A percentile compares a stretch with the other conserved stretches of the same genome.
phyloP scores from a whole-genome alignment of 2,888 invertebrate species.

The Drosophila formosana region DNA sequence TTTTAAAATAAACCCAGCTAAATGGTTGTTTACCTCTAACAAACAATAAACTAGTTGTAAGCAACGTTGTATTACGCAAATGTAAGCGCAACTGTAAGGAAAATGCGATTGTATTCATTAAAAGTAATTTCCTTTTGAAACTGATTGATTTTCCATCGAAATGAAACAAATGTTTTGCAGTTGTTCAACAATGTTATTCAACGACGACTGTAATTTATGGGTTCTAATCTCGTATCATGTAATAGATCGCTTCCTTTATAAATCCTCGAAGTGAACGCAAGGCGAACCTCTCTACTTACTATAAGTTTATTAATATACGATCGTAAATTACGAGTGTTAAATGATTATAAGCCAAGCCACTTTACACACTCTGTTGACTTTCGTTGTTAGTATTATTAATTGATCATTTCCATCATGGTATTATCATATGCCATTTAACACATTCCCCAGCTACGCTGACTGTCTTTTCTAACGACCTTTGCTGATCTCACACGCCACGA shows the following conservation, averaged over 20 bases:
- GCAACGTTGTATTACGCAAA: not conserved
- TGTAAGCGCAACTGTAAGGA: not conserved
- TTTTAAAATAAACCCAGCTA: not conserved
- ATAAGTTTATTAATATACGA: not conserved
- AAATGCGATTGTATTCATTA: not conserved
- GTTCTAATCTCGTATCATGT: not conserved
- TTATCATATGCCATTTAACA: not conserved
- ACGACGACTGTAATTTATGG: not conserved
- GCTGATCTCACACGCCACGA: not conserved
- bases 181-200: not conserved
- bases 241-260: not conserved
- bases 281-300: not conserved
- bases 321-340: not conserved
- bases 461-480: not conserved
- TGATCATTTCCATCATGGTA: not conserved
- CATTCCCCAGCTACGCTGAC: not conserved
- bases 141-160: too few relatives aligned
- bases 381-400: not conserved
- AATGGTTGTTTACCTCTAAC: not conserved
- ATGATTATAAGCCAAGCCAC: not conserved
- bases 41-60: not conserved
- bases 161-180: not conserved
- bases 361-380: constrained; percentile 3
- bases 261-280: not conserved
- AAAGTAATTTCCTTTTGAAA: not conserved